phyloP scores from a whole-genome alignment of 64 coral and sea anemone species.

The Catalaphyllia jardinei region DNA sequence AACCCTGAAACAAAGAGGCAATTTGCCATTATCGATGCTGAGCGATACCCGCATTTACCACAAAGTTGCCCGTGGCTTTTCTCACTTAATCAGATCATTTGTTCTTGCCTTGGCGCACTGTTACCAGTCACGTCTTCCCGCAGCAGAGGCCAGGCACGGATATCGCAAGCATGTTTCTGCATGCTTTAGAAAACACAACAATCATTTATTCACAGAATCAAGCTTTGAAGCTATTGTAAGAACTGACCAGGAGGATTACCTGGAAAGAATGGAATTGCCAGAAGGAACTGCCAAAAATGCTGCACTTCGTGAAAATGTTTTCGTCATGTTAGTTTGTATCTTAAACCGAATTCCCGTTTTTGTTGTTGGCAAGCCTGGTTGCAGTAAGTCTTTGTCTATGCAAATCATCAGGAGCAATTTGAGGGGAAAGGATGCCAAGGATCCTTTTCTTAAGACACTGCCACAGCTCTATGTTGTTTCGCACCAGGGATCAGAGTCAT shows the following conservation, averaged over 20 bases:
- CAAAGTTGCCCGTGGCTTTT: not conserved
- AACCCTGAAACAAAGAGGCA: constrained; percentile 7
- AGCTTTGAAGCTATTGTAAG: constrained; percentile 47
- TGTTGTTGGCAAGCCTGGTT: constrained; percentile 90
- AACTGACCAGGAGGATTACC: constrained; percentile 80
- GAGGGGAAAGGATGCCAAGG: constrained; percentile 74
- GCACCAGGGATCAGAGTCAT: constrained; percentile 89
- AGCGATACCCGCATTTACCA: not conserved
- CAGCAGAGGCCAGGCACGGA: constrained; percentile 20
- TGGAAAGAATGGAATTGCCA: constrained; percentile 83
- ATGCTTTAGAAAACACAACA: constrained; percentile 21
- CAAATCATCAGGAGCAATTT: constrained; percentile 82
- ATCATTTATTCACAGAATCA: not conserved
- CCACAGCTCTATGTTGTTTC: constrained; percentile 86
- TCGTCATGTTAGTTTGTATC: constrained; percentile 78
- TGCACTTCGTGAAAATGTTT: constrained; percentile 81
- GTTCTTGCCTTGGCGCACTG: constrained; percentile 80
- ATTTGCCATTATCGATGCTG: not conserved
- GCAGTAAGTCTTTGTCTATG: constrained; percentile 93
- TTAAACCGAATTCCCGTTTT: constrained; percentile 55
- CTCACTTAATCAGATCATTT: constrained; percentile 28
- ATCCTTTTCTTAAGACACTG: constrained; percentile 71
- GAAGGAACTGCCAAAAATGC: constrained; percentile 78
- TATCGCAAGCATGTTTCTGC: constrained; percentile 40
- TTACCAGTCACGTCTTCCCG: constrained; percentile 77